A percentile compares a stretch with the other conserved stretches of the same genome.
Conservation (phyloP, 1,140 invertebrate genomes). For the Gonioctena quinquepunctata region DNA sequence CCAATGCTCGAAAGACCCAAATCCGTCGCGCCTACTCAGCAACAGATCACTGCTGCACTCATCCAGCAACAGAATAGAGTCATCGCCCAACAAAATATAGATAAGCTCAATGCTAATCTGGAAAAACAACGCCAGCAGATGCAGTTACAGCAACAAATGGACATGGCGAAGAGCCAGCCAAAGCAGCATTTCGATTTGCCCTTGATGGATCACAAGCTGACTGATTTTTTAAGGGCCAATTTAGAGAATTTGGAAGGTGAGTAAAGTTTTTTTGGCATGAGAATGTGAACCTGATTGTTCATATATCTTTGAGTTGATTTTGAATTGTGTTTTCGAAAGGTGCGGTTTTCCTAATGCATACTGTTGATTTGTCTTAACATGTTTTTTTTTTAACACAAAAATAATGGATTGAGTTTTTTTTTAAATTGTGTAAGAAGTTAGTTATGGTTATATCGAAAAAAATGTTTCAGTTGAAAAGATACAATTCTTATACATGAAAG, state of each 20-base stretch:
- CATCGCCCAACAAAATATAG: conserved; percentile 62
- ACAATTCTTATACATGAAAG: no score
- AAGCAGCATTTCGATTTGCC: conserved; percentile 57
- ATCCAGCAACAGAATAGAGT: conserved; percentile 63
- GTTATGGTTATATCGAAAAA: no score
- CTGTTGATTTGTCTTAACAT: no score
- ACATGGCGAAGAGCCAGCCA: conserved; percentile 35
- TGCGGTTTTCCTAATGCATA: no score
- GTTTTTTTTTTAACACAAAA: no score
- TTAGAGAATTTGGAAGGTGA: conserved; percentile 69
- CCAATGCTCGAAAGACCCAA: conserved; percentile 50
- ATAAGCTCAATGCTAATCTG: conserved; percentile 61
- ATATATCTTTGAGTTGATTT: no score
- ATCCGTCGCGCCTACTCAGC: conserved; percentile 51
- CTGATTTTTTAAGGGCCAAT: conserved; percentile 67
- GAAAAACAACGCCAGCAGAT: conserved; percentile 62
- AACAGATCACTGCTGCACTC: conserved; percentile 61
- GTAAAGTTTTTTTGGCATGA: no score
- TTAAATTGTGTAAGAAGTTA: no score
- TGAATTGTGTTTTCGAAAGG: no score
- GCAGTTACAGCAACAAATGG: conserved; percentile 48
- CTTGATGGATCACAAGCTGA: conserved; percentile 62
- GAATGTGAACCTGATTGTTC: no score
- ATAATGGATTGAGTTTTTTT: no score
- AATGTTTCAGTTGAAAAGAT: no score